Conservation (phyloP, 1,140 invertebrate genomes). For the Papilio machaon region DNA sequence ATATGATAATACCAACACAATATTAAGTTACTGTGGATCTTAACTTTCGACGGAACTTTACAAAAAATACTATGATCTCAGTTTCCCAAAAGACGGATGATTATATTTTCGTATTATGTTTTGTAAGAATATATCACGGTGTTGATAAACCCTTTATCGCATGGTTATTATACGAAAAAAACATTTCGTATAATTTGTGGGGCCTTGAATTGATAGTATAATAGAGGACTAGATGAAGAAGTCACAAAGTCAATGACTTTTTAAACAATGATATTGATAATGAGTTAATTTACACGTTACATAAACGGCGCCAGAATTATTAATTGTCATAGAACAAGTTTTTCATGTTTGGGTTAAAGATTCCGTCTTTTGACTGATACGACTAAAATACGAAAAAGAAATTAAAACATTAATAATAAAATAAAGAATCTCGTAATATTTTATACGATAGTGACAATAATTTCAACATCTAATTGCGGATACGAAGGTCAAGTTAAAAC, state of each 20-base stretch:
- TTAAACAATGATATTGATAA: conserved; percentile 19
- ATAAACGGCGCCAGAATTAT: conserved; percentile 8
- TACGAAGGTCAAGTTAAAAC: background rate
- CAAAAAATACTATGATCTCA: background rate
- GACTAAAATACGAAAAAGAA: background rate
- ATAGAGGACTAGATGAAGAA: conserved; percentile 2
- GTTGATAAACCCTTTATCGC: background rate
- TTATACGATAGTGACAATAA: background rate
- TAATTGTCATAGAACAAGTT: conserved; percentile 2
- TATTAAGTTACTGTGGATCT: background rate
- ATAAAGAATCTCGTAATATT: background rate
- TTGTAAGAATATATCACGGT: background rate
- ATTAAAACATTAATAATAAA: background rate
- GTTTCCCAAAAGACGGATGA: no score
- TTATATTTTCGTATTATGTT: background rate
- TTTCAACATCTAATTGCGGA: background rate
- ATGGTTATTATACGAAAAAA: background rate
- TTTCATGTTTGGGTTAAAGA: background rate
- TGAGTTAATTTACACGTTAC: background rate
- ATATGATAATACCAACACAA: background rate
- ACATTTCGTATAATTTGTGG: background rate
- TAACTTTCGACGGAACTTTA: background rate
- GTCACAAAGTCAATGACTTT: conserved; percentile 17
- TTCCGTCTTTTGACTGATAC: background rate
- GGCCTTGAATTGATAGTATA: background rate